These are phyloP conservation scores for Edolisoma coerulescens DNA, from an alignment of 2,113 vertebrate genomes.

Conservation along the genomic window DNA sequence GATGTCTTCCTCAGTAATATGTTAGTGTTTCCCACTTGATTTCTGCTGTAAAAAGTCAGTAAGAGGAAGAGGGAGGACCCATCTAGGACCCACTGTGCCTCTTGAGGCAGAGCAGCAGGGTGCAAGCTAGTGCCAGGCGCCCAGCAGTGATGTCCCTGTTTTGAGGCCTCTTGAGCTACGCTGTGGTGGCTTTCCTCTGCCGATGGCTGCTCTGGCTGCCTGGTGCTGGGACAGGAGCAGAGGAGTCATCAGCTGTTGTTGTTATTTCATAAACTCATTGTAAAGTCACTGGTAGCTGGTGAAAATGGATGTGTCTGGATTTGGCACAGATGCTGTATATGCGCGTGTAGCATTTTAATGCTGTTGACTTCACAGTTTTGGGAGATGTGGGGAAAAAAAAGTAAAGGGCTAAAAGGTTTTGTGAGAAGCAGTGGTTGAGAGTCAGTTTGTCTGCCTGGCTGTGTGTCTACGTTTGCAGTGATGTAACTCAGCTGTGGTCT, in stretches of 20 bases:
- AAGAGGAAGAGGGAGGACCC: neutral
- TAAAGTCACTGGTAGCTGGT: neutral
- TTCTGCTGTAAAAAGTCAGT: neutral
- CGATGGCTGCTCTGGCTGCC: neutral
- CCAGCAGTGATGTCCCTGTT: neutral
- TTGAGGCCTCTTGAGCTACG: accelerated
- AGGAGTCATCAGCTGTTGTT: neutral
- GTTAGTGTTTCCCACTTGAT: neutral
- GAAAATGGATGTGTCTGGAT: neutral
- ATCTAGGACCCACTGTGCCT: accelerated
- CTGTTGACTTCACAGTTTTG: neutral
- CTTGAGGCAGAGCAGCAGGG: neutral
- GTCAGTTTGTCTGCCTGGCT: neutral
- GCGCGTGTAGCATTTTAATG: neutral
- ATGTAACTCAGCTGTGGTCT: neutral
- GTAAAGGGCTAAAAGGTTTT: neutral
- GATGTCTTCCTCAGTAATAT: neutral
- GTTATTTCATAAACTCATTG: accelerated
- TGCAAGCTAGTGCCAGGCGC: neutral
- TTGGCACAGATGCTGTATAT: neutral
- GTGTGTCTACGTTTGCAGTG: neutral
- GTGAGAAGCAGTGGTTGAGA: neutral
- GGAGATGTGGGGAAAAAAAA: neutral
- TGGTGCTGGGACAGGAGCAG: neutral
- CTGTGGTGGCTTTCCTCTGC: neutral